Conservation (phyloP, 2,113 vertebrate species). For the Dipodomys merriami region DNA sequence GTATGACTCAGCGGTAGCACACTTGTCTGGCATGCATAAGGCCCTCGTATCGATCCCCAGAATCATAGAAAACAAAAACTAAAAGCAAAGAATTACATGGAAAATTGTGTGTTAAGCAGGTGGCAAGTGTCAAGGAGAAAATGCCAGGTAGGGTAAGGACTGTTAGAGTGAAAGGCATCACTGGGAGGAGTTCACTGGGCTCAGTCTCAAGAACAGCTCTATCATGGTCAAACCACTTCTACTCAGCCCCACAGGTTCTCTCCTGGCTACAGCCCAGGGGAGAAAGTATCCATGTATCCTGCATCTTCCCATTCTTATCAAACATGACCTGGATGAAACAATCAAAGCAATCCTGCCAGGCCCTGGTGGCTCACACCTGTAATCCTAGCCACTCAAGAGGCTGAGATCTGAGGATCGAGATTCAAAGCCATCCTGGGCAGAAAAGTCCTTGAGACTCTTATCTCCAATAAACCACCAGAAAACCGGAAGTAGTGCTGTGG, state of each 20-base stretch:
- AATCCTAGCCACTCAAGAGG: too few relatives aligned
- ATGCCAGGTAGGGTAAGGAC: accelerated
- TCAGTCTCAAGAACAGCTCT: not conserved
- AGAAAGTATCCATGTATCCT: not conserved
- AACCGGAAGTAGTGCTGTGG: too few relatives aligned
- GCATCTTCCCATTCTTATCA: not conserved
- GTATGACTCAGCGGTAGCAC: not conserved
- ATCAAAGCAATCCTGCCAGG: not conserved
- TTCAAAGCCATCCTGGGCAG: too few relatives aligned
- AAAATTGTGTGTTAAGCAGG: not conserved
- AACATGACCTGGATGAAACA: not conserved
- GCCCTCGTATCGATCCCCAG: not conserved
- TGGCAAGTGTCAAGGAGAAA: not conserved
- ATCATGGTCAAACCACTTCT: not conserved
- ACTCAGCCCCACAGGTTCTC: not conserved
- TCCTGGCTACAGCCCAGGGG: not conserved
- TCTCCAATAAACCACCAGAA: too few relatives aligned
- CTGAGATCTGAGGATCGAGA: too few relatives aligned
- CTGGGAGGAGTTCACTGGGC: not conserved
- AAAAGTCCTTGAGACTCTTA: too few relatives aligned
- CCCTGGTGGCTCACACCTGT: too few relatives aligned
- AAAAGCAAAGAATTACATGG: not conserved
- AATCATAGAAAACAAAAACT: not conserved
- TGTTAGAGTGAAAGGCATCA: not conserved
- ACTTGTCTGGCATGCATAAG: not conserved